phyloP scores from a whole-genome alignment of 2,888 invertebrate species.

The Dolichomitus sp. region DNA sequence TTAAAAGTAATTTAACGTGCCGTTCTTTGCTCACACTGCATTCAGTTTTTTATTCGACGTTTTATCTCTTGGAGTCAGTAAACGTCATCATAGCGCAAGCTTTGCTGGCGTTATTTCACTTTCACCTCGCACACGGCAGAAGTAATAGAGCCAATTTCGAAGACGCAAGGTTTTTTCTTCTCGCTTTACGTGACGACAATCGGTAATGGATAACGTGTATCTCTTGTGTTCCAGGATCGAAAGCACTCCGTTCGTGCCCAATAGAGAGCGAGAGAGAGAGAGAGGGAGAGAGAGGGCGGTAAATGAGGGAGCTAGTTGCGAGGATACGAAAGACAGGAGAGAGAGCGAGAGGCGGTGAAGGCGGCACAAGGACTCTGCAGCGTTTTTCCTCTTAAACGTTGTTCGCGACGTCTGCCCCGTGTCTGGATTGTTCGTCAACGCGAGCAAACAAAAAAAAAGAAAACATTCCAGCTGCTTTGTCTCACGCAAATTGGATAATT shows the following conservation, averaged over 20 bases:
- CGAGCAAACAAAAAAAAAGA: slow-evolving; percentile 44
- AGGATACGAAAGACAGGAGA: slow-evolving; percentile 47
- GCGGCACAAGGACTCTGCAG: slow-evolving; percentile 62
- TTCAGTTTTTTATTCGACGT: slow-evolving; percentile 3
- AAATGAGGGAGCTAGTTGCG: slow-evolving; percentile 40
- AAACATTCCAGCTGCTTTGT: slow-evolving; percentile 84
- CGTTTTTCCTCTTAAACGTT: slow-evolving; percentile 68
- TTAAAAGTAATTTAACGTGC: no score
- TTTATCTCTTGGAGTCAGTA: not conserved
- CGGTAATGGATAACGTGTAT: slow-evolving; percentile 67
- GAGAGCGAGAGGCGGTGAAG: slow-evolving; percentile 40
- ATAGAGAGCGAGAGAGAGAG: slow-evolving; percentile 71
- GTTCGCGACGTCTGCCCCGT: slow-evolving; percentile 63
- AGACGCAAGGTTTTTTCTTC: slow-evolving; percentile 52
- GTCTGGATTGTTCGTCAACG: slow-evolving; percentile 58
- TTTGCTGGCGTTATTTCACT: slow-evolving; percentile 7
- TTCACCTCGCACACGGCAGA: slow-evolving; percentile 20
- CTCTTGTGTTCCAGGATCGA: slow-evolving; percentile 84
- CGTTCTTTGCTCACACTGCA: slow-evolving; percentile 8
- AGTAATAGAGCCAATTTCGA: slow-evolving; percentile 15
- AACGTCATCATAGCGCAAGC: slow-evolving; percentile 7
- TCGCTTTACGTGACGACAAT: slow-evolving; percentile 48
- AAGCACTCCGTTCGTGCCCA: slow-evolving; percentile 82
- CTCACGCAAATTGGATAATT: slow-evolving; percentile 59
- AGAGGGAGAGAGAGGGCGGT: slow-evolving; percentile 37